Base-by-base conservation (phyloP, 2,888 invertebrate genomes). In the Fissipunctia ypsillon region DNA sequence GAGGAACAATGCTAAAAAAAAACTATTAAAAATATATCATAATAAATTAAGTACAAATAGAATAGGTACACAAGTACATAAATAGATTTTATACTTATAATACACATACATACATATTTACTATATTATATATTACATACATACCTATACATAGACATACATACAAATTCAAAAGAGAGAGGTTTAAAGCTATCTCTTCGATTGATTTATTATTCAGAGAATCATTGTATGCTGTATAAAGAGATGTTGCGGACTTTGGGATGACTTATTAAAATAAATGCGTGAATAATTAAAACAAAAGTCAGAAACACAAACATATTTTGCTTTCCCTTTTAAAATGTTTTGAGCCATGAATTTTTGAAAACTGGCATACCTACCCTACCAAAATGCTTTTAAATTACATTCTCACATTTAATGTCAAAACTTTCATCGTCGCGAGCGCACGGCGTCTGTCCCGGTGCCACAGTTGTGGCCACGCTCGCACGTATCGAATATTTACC, bases 401-500 rank as follows among this genome's bases (percentile, higher is more conserved):
- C 59, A 76, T 64, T 80, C 81, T 73, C 48, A 77, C 66, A 86
- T 83, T 83, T 83, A 86, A 84, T 80, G 80, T 81, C 73, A 80
- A 83, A 87, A 87, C 81, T 83, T 88, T 88, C 88, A 73, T 83
- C 78, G 71, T 38, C 31, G 81, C 70, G 66, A 75, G 71, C 65
- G 71, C 66, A 28, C 65, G 75, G 68, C 38, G 67, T 63, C 43
- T 84, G 85, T 80, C 87, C 86, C 71, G 88, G 82, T 88, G 88
- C 84, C 87, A 87, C 83, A 87, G 85, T 88, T 88, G 76, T 68
- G 71, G 66, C 66, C 65, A 19, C 22, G 64, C 76, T 74, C 77
- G 84, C 86, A 84, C 81, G 81, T 80, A 68, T 79, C 79, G 79
- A 84, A 88, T 86, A 83, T 82, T 76, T 69, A 84, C 73, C 75